Evolutionary conservation across 2,888 invertebrate genomes (phyloP), one percentile per base, ranked within the genome.

Genomic region (Cyclophora albipunctata): DNA sequence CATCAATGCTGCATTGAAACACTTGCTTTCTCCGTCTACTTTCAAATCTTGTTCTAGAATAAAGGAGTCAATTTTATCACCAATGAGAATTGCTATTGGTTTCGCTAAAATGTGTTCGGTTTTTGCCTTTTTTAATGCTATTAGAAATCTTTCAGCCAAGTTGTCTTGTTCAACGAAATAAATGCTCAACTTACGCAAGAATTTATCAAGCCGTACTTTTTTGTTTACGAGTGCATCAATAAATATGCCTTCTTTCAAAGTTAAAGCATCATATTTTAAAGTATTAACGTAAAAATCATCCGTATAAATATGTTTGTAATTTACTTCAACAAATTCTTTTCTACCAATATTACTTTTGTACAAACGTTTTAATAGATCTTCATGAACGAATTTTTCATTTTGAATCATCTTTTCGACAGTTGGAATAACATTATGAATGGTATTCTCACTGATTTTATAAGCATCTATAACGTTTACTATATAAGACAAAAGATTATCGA

Each of bases 131-230:
- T 43, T 56, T 34, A 62, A 45, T 0, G 50, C 48, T 3, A 4
- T 34, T 3, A 59, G 48, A 35, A 75, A 63, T 7, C 54, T 49
- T 3, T 59, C 58, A 3, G 71, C 69, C 3, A 84, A 54, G 6
- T 76, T 81, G 3, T 64, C 55, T 0, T 64, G 42, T 57, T 78
- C 82, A 7, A 59, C 60, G 53, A 82, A 84, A 54, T 79, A 84
- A 46, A 81, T 40, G 3, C 59, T 51, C 3, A 82, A 45, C 43
- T 71, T 72, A 2, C 62, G 63, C 0, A 78, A 49, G 54, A 80
- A 84, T 3, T 55, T 49, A 4, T 35, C 40, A 5, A 51, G 43
- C n/a, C 45, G 37, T 37, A 37, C 37, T 37, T 37, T 37, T 5
- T 49, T 46, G 5, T 20, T 45, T 2, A 60, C 45, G 3, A 73